Conservation (phyloP, 2,888 invertebrate genomes). For the Anthophora plumipes region DNA sequence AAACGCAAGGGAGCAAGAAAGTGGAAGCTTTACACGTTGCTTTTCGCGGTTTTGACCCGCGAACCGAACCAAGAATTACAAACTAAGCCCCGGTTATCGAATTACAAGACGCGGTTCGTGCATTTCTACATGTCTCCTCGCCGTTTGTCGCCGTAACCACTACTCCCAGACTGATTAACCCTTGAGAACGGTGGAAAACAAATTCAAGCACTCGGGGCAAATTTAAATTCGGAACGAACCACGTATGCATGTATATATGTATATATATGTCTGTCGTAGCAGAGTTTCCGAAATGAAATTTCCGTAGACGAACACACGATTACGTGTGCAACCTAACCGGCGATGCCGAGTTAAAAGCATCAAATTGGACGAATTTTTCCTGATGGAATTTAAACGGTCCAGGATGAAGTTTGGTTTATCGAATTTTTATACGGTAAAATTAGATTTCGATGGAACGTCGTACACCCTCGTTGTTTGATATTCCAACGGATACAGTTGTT, state of each 20-base stretch:
- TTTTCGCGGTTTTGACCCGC: neutral
- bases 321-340: neutral
- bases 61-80: slow-evolving; percentile 21
- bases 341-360: neutral
- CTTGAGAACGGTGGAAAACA: neutral
- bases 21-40: neutral
- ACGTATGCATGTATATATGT: too few relatives aligned
- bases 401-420: neutral
- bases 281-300: slow-evolving; percentile 3
- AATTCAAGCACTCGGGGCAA: neutral
- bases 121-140: neutral
- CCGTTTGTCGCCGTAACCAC: neutral
- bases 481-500: too few relatives aligned
- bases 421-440: neutral
- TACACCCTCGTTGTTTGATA: too few relatives aligned
- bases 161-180: slow-evolving; percentile 28
- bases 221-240: neutral
- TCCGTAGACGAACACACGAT: neutral
- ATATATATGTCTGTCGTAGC: neutral
- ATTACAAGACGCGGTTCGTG: slow-evolving; percentile 23
- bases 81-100: slow-evolving; percentile 30
- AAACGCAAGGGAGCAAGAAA: neutral
- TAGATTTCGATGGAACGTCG: too few relatives aligned
- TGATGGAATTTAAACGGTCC: neutral
- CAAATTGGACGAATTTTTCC: slow-evolving; percentile 3